Conservation (phyloP, 2,113 vertebrate genomes). For the Hiodon alosoides region DNA sequence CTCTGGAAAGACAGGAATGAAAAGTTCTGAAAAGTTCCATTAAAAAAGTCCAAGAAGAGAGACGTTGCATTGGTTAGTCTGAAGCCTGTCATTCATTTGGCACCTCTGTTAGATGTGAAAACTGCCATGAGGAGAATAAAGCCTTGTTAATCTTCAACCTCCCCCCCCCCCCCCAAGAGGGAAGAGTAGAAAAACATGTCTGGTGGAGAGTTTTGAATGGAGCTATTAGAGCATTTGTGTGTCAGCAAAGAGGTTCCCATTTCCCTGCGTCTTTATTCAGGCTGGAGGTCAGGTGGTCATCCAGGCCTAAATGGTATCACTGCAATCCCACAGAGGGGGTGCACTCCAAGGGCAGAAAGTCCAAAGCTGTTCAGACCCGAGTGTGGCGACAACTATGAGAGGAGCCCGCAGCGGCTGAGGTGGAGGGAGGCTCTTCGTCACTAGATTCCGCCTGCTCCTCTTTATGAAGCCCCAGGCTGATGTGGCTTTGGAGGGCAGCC, state of each 20-base stretch:
- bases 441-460: conserved; percentile 74
- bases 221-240: conserved; percentile 23
- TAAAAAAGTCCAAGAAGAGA: conserved; percentile 39
- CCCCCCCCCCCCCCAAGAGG: no score
- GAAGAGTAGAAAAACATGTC: neutral
- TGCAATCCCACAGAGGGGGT: conserved; percentile 26
- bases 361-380: conserved; percentile 60
- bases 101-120: conserved; percentile 15
- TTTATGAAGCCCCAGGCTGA: conserved; percentile 80
- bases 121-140: conserved; percentile 22
- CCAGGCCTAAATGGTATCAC: conserved; percentile 41
- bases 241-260: conserved; percentile 18
- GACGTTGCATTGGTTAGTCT: conserved; percentile 37
- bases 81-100: conserved; percentile 24
- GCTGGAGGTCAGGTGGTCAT: conserved; percentile 59
- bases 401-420: conserved; percentile 59
- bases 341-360: conserved; percentile 24
- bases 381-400: conserved; percentile 82
- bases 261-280: conserved; percentile 38
- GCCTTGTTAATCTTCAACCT: neutral
- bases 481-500: conserved; percentile 86
- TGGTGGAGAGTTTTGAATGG: neutral
- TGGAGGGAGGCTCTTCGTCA: conserved; percentile 71
- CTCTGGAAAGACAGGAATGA: conserved; percentile 45
- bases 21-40: conserved; percentile 28